Evolutionary conservation across 35 echinoderm and acorn worm species (phyloP).

Genomic region (Holothuria glaberrima): DNA sequence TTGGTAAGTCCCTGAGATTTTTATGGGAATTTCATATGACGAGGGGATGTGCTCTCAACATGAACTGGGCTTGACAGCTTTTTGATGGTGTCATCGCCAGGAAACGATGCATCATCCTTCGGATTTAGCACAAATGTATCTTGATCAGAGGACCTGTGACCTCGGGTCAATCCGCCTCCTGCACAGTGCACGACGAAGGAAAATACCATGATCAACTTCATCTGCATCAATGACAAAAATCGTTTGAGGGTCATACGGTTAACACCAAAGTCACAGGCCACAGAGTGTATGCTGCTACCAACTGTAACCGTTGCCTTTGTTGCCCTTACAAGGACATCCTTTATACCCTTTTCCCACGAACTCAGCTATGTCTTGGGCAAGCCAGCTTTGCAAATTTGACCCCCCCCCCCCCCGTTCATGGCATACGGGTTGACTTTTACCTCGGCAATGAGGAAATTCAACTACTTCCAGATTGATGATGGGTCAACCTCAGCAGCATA

Average conservation of each 20-base stretch:
- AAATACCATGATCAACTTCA: slow-evolving; percentile 58
- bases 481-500: too few species aligned
- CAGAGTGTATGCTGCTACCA: background rate
- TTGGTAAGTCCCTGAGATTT: background rate
- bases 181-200: slow-evolving; percentile 51
- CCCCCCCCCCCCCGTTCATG: too few species aligned
- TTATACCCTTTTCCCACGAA: too few species aligned
- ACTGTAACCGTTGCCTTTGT: background rate
- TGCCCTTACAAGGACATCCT: background rate
- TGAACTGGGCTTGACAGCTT: slow-evolving; percentile 47
- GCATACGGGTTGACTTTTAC: too few species aligned
- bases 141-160: background rate
- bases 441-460: too few species aligned
- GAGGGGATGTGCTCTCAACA: slow-evolving; percentile 25
- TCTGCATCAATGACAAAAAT: slow-evolving; percentile 32
- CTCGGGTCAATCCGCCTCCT: slow-evolving; percentile 12
- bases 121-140: slow-evolving; percentile 60
- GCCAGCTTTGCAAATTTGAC: too few species aligned
- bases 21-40: background rate
- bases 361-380: too few species aligned
- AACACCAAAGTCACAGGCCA: slow-evolving; percentile 6
- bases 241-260: background rate
- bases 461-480: too few species aligned
- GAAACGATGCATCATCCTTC: slow-evolving; percentile 56
- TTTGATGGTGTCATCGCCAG: slow-evolving; percentile 54